Evolutionary conservation across 2,888 invertebrate genomes (phyloP).

Genomic region (Seira musarum): DNA sequence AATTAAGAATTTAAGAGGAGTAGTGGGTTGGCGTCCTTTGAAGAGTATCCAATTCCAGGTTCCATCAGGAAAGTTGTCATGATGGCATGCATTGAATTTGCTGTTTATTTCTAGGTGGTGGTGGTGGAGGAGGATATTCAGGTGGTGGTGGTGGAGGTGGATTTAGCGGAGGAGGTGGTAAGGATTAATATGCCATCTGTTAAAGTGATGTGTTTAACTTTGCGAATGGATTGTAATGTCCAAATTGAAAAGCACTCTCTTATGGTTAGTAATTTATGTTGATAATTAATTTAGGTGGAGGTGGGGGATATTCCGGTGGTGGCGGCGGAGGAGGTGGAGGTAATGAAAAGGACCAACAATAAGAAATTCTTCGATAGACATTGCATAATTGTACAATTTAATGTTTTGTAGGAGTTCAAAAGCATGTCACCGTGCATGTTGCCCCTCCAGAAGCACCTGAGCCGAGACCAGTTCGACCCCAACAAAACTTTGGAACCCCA

Average conservation of each 20-base stretch:
- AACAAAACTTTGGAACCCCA: slow-evolving; percentile 33
- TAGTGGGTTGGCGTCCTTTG: no score
- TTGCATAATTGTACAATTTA: background rate
- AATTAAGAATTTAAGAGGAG: no score
- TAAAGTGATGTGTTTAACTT: no score
- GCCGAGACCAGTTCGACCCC: slow-evolving; percentile 43
- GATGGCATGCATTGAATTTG: slow-evolving; percentile 11
- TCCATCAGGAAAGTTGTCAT: slow-evolving; percentile 32
- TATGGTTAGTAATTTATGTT: no score
- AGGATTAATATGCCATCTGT: no score
- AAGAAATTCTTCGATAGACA: background rate
- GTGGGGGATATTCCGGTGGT: slow-evolving; percentile 38
- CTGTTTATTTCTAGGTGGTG: slow-evolving; percentile 24
- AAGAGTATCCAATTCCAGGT: no score
- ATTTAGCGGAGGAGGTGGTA: slow-evolving; percentile 6
- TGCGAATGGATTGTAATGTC: no score
- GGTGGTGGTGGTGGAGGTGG: slow-evolving; percentile 34
- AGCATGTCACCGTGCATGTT: slow-evolving; percentile 59
- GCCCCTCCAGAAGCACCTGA: slow-evolving; percentile 53
- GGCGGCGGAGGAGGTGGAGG: slow-evolving; percentile 16
- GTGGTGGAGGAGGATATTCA: slow-evolving; percentile 38
- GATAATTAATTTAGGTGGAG: no score
- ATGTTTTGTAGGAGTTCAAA: slow-evolving; percentile 41
- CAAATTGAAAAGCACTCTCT: no score
- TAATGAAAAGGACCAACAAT: background rate